phyloP scores from a whole-genome alignment of 2,113 vertebrate genomes.

The Tragelaphus strepsiceros region DNA sequence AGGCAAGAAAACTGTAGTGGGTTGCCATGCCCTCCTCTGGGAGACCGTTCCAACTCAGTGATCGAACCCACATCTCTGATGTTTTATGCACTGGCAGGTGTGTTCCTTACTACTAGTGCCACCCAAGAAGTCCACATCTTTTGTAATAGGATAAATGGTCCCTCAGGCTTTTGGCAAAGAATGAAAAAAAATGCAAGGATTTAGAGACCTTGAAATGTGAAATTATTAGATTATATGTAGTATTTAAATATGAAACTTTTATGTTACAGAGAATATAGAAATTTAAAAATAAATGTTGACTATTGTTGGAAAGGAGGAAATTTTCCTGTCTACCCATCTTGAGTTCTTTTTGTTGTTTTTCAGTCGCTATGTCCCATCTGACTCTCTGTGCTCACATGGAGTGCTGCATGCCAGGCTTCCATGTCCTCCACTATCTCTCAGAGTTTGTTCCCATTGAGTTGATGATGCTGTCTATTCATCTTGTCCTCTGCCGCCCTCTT shows the following conservation, averaged over 20 bases:
- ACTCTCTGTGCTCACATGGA: neutral
- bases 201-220: neutral
- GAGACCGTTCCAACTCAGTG: neutral
- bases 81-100: neutral
- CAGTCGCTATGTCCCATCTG: neutral
- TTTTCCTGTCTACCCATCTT: neutral
- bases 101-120: neutral
- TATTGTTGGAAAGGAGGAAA: neutral
- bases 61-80: neutral
- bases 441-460: neutral
- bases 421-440: neutral
- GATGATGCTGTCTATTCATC: neutral
- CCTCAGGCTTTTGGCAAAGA: neutral
- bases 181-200: neutral
- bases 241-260: neutral
- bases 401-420: neutral
- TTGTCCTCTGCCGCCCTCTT: accelerated
- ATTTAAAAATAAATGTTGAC: neutral
- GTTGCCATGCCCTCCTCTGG: neutral
- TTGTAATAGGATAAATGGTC: neutral
- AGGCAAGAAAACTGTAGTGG: neutral
- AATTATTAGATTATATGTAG: neutral
- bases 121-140: neutral
- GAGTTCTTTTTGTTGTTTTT: neutral
- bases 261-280: neutral